phyloP scores from a whole-genome alignment of 2,888 invertebrate genomes.

The Cryptosula pallasiana region DNA sequence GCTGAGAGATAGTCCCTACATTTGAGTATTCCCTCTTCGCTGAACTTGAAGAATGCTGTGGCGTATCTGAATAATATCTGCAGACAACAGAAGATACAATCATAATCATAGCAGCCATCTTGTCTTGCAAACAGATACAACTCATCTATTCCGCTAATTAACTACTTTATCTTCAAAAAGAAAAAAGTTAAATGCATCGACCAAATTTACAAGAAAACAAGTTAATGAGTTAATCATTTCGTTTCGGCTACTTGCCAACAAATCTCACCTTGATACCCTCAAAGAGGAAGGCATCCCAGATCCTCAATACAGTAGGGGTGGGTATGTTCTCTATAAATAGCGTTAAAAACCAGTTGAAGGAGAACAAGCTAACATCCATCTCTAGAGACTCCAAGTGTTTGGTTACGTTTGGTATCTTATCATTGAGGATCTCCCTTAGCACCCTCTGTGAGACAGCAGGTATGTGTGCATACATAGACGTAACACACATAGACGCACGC shows the following conservation, averaged over 20 bases:
- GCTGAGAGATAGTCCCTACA: slow-evolving; percentile 32
- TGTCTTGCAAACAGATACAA: too few species aligned
- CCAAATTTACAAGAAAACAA: too few species aligned
- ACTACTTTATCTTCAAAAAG: too few species aligned
- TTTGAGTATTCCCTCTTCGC: slow-evolving; percentile 42
- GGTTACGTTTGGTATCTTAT: slow-evolving; percentile 56
- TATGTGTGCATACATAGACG: too few species aligned
- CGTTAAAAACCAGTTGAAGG: slow-evolving; percentile 60
- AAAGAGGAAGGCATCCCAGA: slow-evolving; percentile 59
- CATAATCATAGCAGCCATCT: too few species aligned
- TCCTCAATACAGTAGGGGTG: slow-evolving; percentile 56
- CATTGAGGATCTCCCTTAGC: slow-evolving; percentile 56
- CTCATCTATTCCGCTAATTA: too few species aligned
- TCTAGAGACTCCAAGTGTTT: slow-evolving; percentile 53
- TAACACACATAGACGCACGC: too few species aligned
- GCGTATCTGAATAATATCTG: slow-evolving; percentile 53
- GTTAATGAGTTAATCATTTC: too few species aligned
- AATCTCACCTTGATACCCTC: slow-evolving; percentile 59
- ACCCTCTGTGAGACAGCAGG: too few species aligned
- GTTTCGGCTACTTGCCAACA: too few species aligned
- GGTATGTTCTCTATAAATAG: slow-evolving; percentile 59
- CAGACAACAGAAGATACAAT: slow-evolving; percentile 26
- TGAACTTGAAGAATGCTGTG: slow-evolving; percentile 48
- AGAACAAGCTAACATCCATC: slow-evolving; percentile 56
- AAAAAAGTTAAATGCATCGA: too few species aligned